These are phyloP conservation scores for Paradisaea rubra DNA, from an alignment of 2,113 vertebrate genomes.

Conservation along the genomic window DNA sequence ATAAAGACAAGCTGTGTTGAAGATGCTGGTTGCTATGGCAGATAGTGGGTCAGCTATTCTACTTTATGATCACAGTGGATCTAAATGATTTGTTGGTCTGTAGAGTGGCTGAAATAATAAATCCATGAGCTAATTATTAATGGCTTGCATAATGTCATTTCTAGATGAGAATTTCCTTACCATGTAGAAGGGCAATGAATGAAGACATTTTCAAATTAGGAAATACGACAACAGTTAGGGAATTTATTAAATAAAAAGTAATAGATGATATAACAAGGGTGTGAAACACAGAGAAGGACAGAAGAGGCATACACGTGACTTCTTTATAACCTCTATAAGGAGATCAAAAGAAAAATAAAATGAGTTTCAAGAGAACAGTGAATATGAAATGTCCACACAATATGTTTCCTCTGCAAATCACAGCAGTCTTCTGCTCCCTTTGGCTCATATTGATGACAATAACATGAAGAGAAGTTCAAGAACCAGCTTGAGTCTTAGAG, in stretches of 20 bases:
- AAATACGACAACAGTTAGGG: constrained; percentile 10
- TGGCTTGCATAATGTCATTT: not conserved
- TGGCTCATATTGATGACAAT: not conserved
- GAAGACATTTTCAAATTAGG: constrained; percentile 6
- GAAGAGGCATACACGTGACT: not conserved
- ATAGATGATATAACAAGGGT: not conserved
- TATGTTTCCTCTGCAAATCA: not conserved
- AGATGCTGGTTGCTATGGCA: not conserved
- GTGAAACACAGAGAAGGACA: not conserved
- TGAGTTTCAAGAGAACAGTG: not conserved
- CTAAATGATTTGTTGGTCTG: not conserved
- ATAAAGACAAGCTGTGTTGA: not conserved
- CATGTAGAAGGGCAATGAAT: not conserved
- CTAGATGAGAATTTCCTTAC: not conserved
- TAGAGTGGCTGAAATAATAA: not conserved
- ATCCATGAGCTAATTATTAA: not conserved
- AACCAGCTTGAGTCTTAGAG: not conserved
- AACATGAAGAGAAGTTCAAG: not conserved
- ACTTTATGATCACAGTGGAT: not conserved
- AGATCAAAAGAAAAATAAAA: not conserved
- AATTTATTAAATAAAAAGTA: not conserved
- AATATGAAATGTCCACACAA: not conserved
- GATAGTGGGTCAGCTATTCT: not conserved
- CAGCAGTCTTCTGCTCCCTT: not conserved
- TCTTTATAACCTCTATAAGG: not conserved